Evolutionary conservation across 2,888 invertebrate genomes (phyloP), one percentile per base, ranked within the genome.

Genomic region (Patella pellucida): DNA sequence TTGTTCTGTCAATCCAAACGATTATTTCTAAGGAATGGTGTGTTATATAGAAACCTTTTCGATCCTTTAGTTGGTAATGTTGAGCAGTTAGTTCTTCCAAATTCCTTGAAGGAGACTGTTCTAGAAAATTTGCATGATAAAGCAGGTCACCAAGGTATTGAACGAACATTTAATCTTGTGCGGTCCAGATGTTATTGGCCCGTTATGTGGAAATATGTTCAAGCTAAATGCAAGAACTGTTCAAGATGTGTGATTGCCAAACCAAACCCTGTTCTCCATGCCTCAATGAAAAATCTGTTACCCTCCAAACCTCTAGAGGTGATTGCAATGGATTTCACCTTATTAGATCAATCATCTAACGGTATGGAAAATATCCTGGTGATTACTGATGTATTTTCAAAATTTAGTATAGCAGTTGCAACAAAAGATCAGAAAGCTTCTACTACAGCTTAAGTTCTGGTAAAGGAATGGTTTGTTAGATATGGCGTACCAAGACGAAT

Each of bases 311-410:
- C 83, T 3, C 52, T 83, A 9, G 81, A 82, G 54, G 72, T 81
- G 14, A 54, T 85, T 14, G 79, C 80, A 9, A 77, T 85, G 14
- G 84, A 84, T 72, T 85, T 84, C 68, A 79, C 81, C 1, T 23
- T 78, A 9, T 71, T 84, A 56, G 81, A 84, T 41, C 67, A 16
- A 70, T 73, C 77, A 19, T 68, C 52, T 23, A 69, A 76, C 74
- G 81, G 81, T 11, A 19, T 56, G 11, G 82, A 84, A 70, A 79
- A 84, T 73, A 81, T 84, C 5, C 69, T 84, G 19, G 83, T 84
- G 7, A 76, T 83, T 68, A 82, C 83, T 1, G 84, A 82, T 71
- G 77, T 81, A 19, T 85, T 83, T 83, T 73, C 56, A 11, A 56
- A 56, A 56, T 76, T 52, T 72, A 76, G 73, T 19, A 52, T 52